Conservation (phyloP, 2,888 invertebrate species). For the Drosophila merina region DNA sequence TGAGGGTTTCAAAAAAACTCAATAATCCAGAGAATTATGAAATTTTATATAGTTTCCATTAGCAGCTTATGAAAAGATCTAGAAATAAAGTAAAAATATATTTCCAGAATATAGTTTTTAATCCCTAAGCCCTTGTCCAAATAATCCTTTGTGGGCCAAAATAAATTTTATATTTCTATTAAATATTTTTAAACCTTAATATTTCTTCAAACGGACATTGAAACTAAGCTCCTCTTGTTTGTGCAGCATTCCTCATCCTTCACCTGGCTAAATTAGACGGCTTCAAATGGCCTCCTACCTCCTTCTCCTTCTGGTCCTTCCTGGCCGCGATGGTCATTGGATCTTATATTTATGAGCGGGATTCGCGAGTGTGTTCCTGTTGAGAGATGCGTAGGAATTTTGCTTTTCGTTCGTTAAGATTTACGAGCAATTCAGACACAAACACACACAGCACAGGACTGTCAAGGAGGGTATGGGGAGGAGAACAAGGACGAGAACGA, state of each 20-base stretch:
- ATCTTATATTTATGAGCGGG: conserved; percentile 74
- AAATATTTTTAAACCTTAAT: too few species aligned
- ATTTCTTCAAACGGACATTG: neutral
- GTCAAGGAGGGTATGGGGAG: neutral
- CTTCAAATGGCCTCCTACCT: conserved; percentile 20
- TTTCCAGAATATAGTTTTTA: neutral
- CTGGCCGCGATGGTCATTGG: conserved; percentile 40
- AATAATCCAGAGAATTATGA: too few species aligned
- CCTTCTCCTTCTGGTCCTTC: neutral
- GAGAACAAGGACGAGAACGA: conserved; percentile 7
- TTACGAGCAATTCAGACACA: conserved; percentile 66
- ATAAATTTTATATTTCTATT: too few species aligned
- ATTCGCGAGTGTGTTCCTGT: conserved; percentile 54
- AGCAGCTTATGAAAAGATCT: too few species aligned
- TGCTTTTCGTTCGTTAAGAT: conserved; percentile 78
- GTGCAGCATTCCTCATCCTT: conserved; percentile 2
- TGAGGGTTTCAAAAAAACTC: neutral
- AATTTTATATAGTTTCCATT: too few species aligned
- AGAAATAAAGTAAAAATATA: too few species aligned
- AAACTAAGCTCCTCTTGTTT: neutral
- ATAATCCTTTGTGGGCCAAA: too few species aligned
- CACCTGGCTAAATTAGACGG: conserved; percentile 20
- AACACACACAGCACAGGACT: conserved; percentile 12
- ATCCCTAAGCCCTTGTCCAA: neutral
- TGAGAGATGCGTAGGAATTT: conserved; percentile 71